Base-by-base conservation (phyloP, 2,888 invertebrate genomes). In the Eucera pruinosa region DNA sequence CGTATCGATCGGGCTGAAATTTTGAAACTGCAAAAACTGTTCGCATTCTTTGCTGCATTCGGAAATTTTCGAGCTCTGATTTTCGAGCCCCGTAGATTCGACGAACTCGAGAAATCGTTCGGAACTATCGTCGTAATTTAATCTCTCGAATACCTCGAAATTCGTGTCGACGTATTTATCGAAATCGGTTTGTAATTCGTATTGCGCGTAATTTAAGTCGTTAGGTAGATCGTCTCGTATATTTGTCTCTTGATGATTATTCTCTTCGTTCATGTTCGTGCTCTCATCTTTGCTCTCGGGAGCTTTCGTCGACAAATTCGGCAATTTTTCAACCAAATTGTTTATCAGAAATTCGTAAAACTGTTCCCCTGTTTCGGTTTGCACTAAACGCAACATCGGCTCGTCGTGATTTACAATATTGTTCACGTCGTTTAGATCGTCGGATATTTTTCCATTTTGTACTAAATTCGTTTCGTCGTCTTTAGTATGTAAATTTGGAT, bases 301-400 rank as follows among this genome's bases (percentile, higher is more conserved):
- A 9, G 33, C 9, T 39, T 77, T 76, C 6, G 47, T 5, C 5
- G 60, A 57, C 25, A 52, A n/a, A n/a, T 61, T 68, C 5, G 75
- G 68, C 18, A 70, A n/a, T 76, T 87, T 88, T 30, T 89, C 89
- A 2, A 83, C 67, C 39, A 86, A 80, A 74, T 88, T 87, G 61
- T 87, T 89, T 54, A 90, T 87, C 47, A 89, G 68, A 33, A 90
- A 85, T 81, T 91, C 90, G 54, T 90, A 90, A 73, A 90, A 89
- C 69, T 91, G 89, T 61, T 91, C 87, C 11, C 87, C 89, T 6
- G 84, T 88, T 61, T 90, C 89, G 6, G 87, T 87, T 48, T 89
- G 88, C 9, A 89, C 87, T 45, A 90, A 78, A 61, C 87, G 81
- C 65, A 89, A 76, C 25, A 83, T 85, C 15, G 89, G 82, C 36